phyloP scores from a whole-genome alignment of 2,797 vertebrate genomes.

The Limnodromus scolopaceus region DNA sequence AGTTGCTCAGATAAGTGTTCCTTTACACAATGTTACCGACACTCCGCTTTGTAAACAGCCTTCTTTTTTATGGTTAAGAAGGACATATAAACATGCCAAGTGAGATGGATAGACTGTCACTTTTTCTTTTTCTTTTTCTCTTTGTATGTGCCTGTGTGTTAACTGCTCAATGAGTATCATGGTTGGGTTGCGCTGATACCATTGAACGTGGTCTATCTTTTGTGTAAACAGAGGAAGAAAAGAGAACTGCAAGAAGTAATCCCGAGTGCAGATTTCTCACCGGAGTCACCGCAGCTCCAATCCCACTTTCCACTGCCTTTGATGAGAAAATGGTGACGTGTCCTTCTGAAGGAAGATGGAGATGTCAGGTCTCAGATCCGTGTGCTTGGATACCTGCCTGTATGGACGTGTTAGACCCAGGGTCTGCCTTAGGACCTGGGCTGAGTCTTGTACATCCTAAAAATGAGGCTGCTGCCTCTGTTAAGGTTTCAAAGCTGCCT shows the following conservation, averaged over 20 bases:
- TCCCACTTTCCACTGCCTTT: not conserved
- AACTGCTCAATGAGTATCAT: conserved; percentile 29
- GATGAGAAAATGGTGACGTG: not conserved
- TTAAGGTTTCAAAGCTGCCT: not conserved
- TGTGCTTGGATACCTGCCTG: not conserved
- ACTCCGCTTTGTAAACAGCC: conserved; percentile 78
- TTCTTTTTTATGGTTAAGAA: conserved; percentile 71
- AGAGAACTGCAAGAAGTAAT: not conserved
- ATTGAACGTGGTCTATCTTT: conserved; percentile 7
- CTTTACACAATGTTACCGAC: conserved; percentile 76
- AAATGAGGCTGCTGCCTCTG: not conserved
- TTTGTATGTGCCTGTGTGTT: not conserved
- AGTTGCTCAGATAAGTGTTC: conserved; percentile 76
- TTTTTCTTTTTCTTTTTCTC: conserved; percentile 52
- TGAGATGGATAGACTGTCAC: conserved; percentile 73
- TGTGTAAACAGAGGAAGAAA: conserved; percentile 46
- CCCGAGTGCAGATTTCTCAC: not conserved
- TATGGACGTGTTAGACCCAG: not conserved
- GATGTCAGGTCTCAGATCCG: not conserved
- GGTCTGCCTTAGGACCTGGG: not conserved
- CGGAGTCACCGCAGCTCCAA: not conserved
- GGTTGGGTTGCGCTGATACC: conserved; percentile 14
- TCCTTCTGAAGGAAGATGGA: not conserved
- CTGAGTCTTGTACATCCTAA: not conserved
- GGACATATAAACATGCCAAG: conserved; percentile 77